phyloP scores from a whole-genome alignment of 2,888 invertebrate species.

The Anticlea derivata region DNA sequence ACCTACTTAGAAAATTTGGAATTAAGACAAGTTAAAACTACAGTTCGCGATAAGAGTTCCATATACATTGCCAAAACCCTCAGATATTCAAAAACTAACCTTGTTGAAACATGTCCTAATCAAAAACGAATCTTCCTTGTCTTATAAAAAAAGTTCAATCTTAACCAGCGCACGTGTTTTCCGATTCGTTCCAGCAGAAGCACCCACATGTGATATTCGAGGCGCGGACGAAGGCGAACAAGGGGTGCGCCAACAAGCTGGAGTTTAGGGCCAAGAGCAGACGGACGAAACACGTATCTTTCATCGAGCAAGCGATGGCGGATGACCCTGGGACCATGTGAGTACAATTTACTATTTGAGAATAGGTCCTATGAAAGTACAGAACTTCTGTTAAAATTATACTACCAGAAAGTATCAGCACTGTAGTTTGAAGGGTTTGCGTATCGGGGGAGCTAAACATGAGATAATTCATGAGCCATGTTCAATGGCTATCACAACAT shows the following conservation, averaged over 20 bases:
- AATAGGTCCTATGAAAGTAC: not conserved
- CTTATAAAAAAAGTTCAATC: slow-evolving; percentile 19
- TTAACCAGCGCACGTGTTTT: slow-evolving; percentile 46
- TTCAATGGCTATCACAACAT: too few relatives aligned
- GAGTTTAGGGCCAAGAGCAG: slow-evolving; percentile 89
- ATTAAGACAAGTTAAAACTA: too few relatives aligned
- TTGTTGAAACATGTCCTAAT: too few relatives aligned
- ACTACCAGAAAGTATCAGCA: too few relatives aligned
- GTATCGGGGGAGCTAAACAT: too few relatives aligned
- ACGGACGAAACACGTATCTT: slow-evolving; percentile 85
- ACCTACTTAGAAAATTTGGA: too few relatives aligned
- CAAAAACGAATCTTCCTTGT: not conserved
- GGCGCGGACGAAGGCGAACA: slow-evolving; percentile 94
- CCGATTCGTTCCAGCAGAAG: slow-evolving; percentile 93
- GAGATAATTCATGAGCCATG: too few relatives aligned
- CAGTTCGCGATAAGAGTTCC: too few relatives aligned
- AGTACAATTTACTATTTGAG: slow-evolving; percentile 42
- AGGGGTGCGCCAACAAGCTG: slow-evolving; percentile 94
- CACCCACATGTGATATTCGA: slow-evolving; percentile 99
- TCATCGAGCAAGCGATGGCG: slow-evolving; percentile 61
- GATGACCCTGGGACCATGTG: slow-evolving; percentile 67
- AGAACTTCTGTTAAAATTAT: too few relatives aligned
- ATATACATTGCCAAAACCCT: too few relatives aligned
- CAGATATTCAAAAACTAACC: too few relatives aligned
- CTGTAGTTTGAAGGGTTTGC: too few relatives aligned